Base-by-base conservation (phyloP, 2,113 vertebrate species). In the Holacanthus passer region DNA sequence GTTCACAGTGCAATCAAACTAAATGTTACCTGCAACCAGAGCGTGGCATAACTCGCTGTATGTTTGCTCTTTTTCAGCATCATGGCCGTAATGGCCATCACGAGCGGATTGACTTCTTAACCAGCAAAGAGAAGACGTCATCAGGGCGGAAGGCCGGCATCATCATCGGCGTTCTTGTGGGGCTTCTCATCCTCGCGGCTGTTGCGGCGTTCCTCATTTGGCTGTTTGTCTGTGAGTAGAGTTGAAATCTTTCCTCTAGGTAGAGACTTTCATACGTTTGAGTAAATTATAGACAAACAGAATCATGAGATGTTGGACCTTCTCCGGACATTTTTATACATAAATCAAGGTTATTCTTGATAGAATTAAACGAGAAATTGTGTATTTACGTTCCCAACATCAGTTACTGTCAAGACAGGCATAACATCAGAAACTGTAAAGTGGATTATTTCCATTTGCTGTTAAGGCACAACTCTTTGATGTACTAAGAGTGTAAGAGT, bases 151-250 rank as follows among this genome's bases (percentile, higher is more conserved):
- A 84, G 69, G 66, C n/a, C 0, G 32, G 74, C 14, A 32, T 93
- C 8, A 1, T 92, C n/a, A 73, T 95, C 3, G 95, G 92, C 10
- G 75, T 89, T 48, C 4, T 94, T 11, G 19, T 92, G 66, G 77
- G 41, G 1, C 1, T 94, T 50, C 74, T 96, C 53, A 24, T 93
- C 53, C 27, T 95, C 5, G 85, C 88, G 0, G 90, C 87, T 3
- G 32, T 95, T 16, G 79, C 82, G 1, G 95, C 89, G 0, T 65
- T 96, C 65, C 94, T 96, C 7, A 77, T 95, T 39, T 96, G 94
- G 94, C 59, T 88, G 22, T 96, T 96, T 85, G 55, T 88, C 73
- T 91, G 95, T 96, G 80, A 82, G 93, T 90, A 60, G 10, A 47
- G 29, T 24, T 27, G 16, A 47, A 45, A 50, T 6, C 47, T 64